Evolutionary conservation across 1,140 invertebrate species (phyloP).

Genomic region (Conus ventricosus): DNA sequence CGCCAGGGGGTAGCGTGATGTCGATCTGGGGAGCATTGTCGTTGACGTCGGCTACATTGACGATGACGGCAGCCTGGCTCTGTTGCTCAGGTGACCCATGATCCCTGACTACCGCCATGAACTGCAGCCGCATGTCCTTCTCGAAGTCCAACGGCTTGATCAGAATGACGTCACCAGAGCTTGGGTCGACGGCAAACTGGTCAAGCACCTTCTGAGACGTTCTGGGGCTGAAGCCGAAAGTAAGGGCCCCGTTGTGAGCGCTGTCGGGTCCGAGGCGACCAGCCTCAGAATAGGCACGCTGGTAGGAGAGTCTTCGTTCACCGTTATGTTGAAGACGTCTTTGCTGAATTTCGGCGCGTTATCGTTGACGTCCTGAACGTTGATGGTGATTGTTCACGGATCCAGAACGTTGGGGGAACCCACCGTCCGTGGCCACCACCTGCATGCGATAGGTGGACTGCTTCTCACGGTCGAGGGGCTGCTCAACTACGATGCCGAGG

Average conservation of each 20-base stretch:
- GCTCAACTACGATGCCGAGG: conserved; percentile 58
- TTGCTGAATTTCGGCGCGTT: conserved; percentile 89
- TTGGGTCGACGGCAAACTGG: conserved; percentile 58
- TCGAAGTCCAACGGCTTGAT: conserved; percentile 61
- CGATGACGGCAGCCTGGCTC: conserved; percentile 93
- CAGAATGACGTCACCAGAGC: conserved; percentile 56
- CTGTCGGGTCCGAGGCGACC: conserved; percentile 90
- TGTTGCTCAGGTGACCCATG: conserved; percentile 80
- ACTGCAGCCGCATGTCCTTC: conserved; percentile 57
- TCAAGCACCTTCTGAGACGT: conserved; percentile 59
- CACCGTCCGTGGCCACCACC: conserved; percentile 92
- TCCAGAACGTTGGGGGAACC: conserved; percentile 91
- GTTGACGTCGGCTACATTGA: conserved; percentile 95
- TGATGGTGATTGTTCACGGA: conserved; percentile 90
- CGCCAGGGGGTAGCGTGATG: conserved; percentile 59
- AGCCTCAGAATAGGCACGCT: conserved; percentile 84
- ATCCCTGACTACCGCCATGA: conserved; percentile 60
- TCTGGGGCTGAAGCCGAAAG: conserved; percentile 82
- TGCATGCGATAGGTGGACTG: conserved; percentile 92
- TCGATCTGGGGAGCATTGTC: conserved; percentile 95
- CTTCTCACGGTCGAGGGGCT: conserved; percentile 87
- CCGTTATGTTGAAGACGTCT: conserved; percentile 80
- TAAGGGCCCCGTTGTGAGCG: conserved; percentile 92
- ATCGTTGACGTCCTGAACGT: conserved; percentile 97
- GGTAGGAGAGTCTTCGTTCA: conserved; percentile 89